phyloP scores from a whole-genome alignment of 2,797 vertebrate genomes.

The Falco cherrug region DNA sequence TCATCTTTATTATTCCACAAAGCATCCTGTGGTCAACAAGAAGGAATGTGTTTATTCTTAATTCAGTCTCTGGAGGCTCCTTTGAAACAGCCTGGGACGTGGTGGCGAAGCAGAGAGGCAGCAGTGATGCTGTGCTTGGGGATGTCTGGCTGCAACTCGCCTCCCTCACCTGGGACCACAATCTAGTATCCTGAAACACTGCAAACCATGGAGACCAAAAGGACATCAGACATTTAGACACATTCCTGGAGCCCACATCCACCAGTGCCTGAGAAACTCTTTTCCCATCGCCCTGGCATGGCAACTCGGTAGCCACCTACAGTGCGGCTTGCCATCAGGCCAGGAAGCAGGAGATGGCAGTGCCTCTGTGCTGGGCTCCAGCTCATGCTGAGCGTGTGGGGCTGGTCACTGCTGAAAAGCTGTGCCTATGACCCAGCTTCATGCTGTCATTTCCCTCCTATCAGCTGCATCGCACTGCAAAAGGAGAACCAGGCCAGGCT shows the following conservation, averaged over 20 bases:
- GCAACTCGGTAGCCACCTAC: background rate
- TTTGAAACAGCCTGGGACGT: background rate
- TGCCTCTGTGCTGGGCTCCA: background rate
- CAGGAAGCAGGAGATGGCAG: background rate
- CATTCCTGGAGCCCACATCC: background rate
- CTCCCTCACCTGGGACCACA: background rate
- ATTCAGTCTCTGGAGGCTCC: background rate
- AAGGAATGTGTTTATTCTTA: background rate
- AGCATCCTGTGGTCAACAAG: background rate
- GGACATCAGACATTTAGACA: background rate
- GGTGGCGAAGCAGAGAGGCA: background rate
- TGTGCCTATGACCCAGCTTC: background rate
- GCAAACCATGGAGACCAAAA: background rate
- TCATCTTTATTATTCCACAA: background rate
- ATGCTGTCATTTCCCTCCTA: background rate
- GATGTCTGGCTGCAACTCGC: background rate
- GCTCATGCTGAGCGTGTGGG: fast-evolving
- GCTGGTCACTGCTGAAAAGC: background rate
- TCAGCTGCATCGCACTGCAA: no score
- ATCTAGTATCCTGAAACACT: background rate
- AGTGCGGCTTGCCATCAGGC: background rate
- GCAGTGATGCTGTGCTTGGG: no score
- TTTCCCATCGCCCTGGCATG: background rate
- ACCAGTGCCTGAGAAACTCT: background rate
- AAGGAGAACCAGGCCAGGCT: background rate